phyloP scores from a whole-genome alignment of 2,797 vertebrate genomes.

The Delichon dasypus region DNA sequence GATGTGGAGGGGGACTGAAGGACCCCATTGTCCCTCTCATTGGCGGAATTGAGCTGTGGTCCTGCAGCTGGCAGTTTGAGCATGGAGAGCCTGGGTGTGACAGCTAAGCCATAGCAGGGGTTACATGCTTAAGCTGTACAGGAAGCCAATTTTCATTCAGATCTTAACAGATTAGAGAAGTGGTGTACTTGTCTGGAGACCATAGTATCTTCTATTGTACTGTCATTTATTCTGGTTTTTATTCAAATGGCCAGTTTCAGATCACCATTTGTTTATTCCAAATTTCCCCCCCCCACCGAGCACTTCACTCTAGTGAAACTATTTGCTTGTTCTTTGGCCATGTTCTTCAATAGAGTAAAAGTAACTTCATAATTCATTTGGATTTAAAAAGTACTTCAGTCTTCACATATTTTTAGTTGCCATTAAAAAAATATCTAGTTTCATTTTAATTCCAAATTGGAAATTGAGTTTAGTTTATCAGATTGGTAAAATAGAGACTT shows the following conservation, averaged over 20 bases:
- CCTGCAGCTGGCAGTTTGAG: background rate
- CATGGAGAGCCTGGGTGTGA: background rate
- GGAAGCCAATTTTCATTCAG: background rate
- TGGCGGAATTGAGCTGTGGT: background rate
- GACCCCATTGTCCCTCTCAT: accelerated
- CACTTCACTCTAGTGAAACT: background rate
- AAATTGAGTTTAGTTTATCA: constrained; percentile 94
- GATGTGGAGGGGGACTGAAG: constrained; percentile 81
- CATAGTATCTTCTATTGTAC: constrained; percentile 41
- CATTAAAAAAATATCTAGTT: constrained; percentile 74
- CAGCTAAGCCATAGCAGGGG: background rate
- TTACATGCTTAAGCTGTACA: background rate
- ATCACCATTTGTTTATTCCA: constrained; percentile 15
- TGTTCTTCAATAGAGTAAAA: constrained; percentile 18
- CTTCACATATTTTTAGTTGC: constrained; percentile 57
- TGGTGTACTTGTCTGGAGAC: constrained; percentile 11
- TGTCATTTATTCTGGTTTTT: background rate
- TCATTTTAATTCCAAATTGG: constrained; percentile 96
- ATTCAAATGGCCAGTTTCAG: constrained; percentile 34
- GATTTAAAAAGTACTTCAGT: constrained; percentile 22
- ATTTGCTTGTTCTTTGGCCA: constrained; percentile 3
- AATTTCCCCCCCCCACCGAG: background rate
- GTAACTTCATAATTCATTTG: constrained; percentile 37
- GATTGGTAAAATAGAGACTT: constrained; percentile 93
- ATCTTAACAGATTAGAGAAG: constrained; percentile 17